Percentiles rank a stretch among this genome's conserved stretches.
phyloP scores from a whole-genome alignment of 2,797 vertebrate genomes.

The Sebastes kiyomatsui region DNA sequence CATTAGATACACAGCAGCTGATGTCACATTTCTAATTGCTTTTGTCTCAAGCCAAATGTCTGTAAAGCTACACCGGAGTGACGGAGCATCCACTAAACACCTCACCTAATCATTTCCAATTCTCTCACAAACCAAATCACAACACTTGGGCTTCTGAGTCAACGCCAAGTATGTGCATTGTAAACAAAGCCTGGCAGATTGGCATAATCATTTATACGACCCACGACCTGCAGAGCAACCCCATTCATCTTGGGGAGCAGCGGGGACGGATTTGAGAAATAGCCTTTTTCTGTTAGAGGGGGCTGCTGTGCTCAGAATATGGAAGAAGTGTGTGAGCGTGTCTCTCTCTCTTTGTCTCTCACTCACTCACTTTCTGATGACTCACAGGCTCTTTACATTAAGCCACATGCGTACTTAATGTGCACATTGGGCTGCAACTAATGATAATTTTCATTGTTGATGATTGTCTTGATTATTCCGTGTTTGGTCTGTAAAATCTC shows the following conservation, averaged over 20 bases:
- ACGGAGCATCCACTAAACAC: neutral
- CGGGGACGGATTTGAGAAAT: slow-evolving; percentile 3
- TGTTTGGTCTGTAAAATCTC: neutral
- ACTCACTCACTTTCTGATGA: neutral
- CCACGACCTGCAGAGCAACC: neutral
- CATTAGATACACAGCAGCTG: neutral
- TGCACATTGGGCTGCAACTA: neutral
- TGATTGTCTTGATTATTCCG: neutral
- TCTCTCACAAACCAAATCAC: neutral
- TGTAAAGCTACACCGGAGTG: neutral
- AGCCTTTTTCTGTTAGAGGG: neutral
- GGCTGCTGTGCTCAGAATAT: neutral
- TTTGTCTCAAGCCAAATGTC: neutral
- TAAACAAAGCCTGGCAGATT: slow-evolving; percentile 4
- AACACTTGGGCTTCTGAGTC: neutral
- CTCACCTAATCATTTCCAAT: neutral
- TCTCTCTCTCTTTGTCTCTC: neutral
- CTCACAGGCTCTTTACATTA: neutral
- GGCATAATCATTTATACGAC: slow-evolving; percentile 8
- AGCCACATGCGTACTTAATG: neutral
- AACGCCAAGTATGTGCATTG: neutral
- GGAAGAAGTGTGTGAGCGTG: neutral
- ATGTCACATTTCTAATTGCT: neutral
- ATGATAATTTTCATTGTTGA: neutral
- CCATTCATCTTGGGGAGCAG: slow-evolving; percentile 1